phyloP scores from a whole-genome alignment of 2,888 invertebrate genomes.

The Mythimna loreyi region DNA sequence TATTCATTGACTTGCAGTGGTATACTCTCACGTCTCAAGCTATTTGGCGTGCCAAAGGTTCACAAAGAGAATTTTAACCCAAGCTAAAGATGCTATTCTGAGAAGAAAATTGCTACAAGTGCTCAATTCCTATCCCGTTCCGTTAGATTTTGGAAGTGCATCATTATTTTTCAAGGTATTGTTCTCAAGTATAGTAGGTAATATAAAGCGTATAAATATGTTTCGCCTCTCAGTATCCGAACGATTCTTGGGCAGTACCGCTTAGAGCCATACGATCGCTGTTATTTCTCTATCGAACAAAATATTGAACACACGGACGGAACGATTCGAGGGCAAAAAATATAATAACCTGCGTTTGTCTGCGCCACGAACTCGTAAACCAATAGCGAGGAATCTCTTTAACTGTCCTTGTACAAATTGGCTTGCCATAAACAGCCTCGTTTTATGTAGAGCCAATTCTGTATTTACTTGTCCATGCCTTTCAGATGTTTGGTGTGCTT shows the following conservation, averaged over 20 bases:
- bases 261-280: constrained; percentile 8
- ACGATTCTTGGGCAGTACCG: constrained; percentile 8
- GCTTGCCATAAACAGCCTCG: constrained; percentile 42
- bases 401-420: constrained; percentile 47
- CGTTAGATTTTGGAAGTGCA: constrained; percentile 8
- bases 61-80: constrained; percentile 26
- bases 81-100: constrained; percentile 10
- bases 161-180: constrained; percentile 24
- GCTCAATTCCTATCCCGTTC: constrained; percentile 4
- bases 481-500: constrained; percentile 10
- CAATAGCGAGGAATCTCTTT: constrained; percentile 46
- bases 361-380: constrained; percentile 26
- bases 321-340: constrained; percentile 34
- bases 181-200: constrained; percentile 5
- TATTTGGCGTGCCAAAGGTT: constrained; percentile 20
- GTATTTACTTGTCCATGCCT: constrained; percentile 27
- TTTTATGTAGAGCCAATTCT: constrained; percentile 45
- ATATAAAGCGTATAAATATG: constrained; percentile 9
- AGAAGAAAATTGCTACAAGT: constrained; percentile 23
- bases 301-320: constrained; percentile 31
- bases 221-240: constrained; percentile 13
- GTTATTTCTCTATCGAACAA: constrained; percentile 15
- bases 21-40: constrained; percentile 5
- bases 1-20: constrained; percentile 35
- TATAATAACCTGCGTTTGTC: constrained; percentile 26